phyloP scores from a whole-genome alignment of 2,113 vertebrate species.

The Cephalopholis sonnerati region DNA sequence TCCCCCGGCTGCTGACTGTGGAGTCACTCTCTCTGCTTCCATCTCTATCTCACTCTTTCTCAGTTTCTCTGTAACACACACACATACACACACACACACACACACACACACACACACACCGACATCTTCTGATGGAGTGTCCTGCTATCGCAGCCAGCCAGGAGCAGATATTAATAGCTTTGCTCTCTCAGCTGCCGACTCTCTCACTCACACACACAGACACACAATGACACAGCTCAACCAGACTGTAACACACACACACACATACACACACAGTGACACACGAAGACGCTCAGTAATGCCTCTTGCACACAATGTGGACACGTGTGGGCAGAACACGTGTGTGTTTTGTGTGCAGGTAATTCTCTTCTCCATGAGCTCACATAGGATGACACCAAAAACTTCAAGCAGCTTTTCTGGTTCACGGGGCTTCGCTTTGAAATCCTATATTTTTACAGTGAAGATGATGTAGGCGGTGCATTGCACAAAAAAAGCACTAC shows the following conservation, averaged over 20 bases:
- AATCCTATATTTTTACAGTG: background rate
- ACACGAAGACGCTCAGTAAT: background rate
- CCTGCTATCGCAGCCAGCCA: constrained; percentile 57
- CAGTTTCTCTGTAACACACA: background rate
- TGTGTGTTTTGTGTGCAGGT: background rate
- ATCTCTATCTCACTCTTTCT: constrained; percentile 3
- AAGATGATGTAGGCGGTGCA: background rate
- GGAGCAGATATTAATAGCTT: constrained; percentile 68
- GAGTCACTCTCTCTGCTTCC: background rate
- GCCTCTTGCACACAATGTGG: background rate
- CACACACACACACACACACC: constrained; percentile 20
- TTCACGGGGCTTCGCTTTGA: background rate
- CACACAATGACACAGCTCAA: background rate
- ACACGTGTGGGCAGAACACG: background rate
- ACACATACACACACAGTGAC: constrained; percentile 20
- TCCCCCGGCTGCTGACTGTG: constrained; percentile 24
- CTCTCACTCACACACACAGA: background rate
- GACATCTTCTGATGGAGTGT: constrained; percentile 39
- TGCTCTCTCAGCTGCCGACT: constrained; percentile 34
- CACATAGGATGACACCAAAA: background rate
- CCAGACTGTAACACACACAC: background rate
- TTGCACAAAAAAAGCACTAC: background rate
- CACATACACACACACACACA: constrained; percentile 24
- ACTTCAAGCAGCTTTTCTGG: background rate
- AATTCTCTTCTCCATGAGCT: background rate